Percentiles rank a stretch among this genome's conserved stretches.
These are phyloP conservation scores for Willisornis vidua DNA, from an alignment of 2,113 vertebrate species.

Conservation along the genomic window DNA sequence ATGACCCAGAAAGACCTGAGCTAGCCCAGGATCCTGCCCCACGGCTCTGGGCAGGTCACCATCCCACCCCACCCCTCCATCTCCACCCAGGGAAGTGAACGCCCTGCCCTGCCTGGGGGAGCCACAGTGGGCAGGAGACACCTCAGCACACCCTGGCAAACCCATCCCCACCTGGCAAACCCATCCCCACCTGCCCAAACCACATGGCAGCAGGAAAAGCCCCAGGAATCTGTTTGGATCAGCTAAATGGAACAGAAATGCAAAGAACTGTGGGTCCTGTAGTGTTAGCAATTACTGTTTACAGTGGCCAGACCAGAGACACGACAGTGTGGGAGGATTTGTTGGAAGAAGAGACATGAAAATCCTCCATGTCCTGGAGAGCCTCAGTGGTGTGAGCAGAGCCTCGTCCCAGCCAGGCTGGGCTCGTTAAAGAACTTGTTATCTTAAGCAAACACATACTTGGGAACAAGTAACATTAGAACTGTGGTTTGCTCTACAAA, in stretches of 20 bases:
- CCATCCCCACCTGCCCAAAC: background rate
- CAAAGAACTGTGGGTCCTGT: rapidly evolving
- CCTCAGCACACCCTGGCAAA: background rate
- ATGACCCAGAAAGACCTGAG: background rate
- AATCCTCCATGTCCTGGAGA: rapidly evolving
- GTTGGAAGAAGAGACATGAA: background rate
- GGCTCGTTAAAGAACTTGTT: background rate
- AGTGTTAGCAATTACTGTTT: background rate
- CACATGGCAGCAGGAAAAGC: background rate
- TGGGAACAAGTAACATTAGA: background rate
- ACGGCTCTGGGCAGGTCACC: background rate
- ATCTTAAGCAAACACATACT: background rate
- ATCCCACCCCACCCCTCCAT: background rate
- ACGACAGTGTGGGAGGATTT: background rate
- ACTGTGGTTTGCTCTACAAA: background rate
- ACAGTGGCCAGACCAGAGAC: background rate
- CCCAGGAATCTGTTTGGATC: background rate
- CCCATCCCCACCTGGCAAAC: background rate
- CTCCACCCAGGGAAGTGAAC: background rate
- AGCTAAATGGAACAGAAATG: background rate
- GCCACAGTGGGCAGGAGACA: background rate
- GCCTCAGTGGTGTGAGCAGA: rapidly evolving
- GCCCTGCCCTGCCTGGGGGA: background rate
- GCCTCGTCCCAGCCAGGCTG: background rate
- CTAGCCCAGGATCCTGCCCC: background rate